These are phyloP conservation scores for Microctenopoma lineatum DNA, from an alignment of 2,797 vertebrate genomes.

Conservation along the genomic window DNA sequence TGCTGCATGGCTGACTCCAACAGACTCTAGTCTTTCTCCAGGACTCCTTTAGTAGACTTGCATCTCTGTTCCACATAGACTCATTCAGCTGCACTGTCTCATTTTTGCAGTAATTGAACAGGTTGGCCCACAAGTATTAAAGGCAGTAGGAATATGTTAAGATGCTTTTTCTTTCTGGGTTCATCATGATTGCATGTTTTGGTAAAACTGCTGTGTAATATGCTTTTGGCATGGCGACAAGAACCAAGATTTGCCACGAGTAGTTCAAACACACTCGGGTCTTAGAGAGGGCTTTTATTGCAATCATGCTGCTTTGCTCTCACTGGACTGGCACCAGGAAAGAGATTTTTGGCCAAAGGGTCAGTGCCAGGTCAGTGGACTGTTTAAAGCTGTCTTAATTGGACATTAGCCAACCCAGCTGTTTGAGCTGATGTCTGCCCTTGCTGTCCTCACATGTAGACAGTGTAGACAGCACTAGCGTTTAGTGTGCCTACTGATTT, in stretches of 20 bases:
- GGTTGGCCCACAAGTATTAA: conserved; percentile 32
- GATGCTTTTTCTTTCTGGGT: conserved; percentile 32
- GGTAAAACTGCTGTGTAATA: conserved; percentile 49
- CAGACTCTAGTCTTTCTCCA: conserved; percentile 39
- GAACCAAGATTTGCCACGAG: conserved; percentile 47
- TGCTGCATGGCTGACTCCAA: conserved; percentile 66
- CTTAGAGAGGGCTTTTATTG: conserved; percentile 38
- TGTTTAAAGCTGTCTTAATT: conserved; percentile 61
- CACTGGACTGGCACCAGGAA: conserved; percentile 55
- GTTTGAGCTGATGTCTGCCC: conserved; percentile 51
- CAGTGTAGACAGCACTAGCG: background rate
- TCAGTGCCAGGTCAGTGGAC: conserved; percentile 54
- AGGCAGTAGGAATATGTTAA: conserved; percentile 11
- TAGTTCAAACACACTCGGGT: conserved; percentile 43
- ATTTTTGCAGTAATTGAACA: conserved; percentile 34
- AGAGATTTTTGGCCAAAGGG: conserved; percentile 56
- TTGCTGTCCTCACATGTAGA: conserved; percentile 43
- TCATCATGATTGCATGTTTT: conserved; percentile 21
- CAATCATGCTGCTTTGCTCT: conserved; percentile 54
- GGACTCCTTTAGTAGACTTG: conserved; percentile 23
- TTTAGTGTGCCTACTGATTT: background rate
- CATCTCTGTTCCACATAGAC: conserved; percentile 43
- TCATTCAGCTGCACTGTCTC: conserved; percentile 30
- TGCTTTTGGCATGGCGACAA: conserved; percentile 44
- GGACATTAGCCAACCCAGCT: conserved; percentile 65